Percentiles rank a stretch among this genome's conserved stretches.
These are phyloP conservation scores for Prunella himalayana DNA, from an alignment of 2,113 vertebrate genomes.

Conservation along the genomic window DNA sequence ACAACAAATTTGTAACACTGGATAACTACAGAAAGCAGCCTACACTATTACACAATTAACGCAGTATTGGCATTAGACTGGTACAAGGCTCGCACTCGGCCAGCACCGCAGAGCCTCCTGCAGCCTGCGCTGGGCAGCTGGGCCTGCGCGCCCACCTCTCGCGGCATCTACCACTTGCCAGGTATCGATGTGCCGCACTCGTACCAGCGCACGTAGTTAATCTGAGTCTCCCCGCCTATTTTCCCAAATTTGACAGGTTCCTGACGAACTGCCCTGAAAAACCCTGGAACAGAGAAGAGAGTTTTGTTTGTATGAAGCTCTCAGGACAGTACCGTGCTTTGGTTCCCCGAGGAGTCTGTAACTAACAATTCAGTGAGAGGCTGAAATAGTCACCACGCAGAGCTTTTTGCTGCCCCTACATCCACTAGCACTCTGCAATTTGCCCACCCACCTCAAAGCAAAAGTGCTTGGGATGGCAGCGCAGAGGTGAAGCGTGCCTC, in stretches of 20 bases:
- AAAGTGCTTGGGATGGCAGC: neutral
- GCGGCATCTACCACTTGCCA: conserved; percentile 88
- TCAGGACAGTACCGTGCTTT: neutral
- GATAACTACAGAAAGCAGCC: conserved; percentile 83
- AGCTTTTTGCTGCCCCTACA: neutral
- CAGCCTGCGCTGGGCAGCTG: neutral
- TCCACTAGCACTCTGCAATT: neutral
- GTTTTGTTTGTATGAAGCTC: neutral
- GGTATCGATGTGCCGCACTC: conserved; percentile 96
- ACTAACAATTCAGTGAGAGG: fast-evolving
- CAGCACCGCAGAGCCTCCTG: conserved; percentile 7
- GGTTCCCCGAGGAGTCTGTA: too few species aligned
- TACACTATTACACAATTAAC: conserved; percentile 75
- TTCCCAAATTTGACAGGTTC: conserved; percentile 92
- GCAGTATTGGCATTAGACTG: conserved; percentile 69
- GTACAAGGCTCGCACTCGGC: conserved; percentile 58
- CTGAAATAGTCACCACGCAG: fast-evolving
- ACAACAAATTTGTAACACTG: conserved; percentile 71
- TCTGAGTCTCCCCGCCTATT: conserved; percentile 87
- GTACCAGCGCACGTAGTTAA: conserved; percentile 94
- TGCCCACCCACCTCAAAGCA: neutral
- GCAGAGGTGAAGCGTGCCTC: neutral
- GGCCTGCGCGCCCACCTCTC: neutral
- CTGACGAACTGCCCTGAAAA: conserved; percentile 90
- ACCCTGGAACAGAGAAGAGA: conserved; percentile 74